Evolutionary conservation across 92 coral and sea anemone genomes (phyloP), one percentile per base, ranked within the genome.

Genomic region (Blastomussa wellsi): DNA sequence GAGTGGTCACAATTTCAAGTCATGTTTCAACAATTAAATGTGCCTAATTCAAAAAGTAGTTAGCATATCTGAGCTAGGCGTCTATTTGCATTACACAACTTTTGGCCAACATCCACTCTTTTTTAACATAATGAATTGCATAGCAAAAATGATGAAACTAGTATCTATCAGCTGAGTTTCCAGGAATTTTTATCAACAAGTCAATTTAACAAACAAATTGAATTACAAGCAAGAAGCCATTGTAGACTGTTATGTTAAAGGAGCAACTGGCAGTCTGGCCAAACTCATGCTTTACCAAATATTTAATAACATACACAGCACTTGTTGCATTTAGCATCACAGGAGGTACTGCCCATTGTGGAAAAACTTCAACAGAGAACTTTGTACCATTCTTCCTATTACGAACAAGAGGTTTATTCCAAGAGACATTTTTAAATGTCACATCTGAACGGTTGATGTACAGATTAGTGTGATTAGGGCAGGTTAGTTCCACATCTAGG

Each of bases 291-390:
- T 9, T 33, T 12, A 53, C 68, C 11, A 76, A 12, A 68, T 85
- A 85, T 7, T 59, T 85, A 38, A 85, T 70, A 19, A 77, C 71
- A 53, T 84, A 62, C 29, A 29, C 31, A 1, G 36, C n/a, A 24
- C 17, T 20, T 64, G 29, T 19, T 57, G n/a, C 17, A 3, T 10
- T 10, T 12, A 77, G 9, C 41, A 22, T n/a, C 49, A 66, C 77
- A 31, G 88, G 88, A 8, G 88, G 88, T 2, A 20, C 36, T 17
- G 88, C 83, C 88, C 88, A 85, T 2, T 33, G 19, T 47, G 88
- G 88, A 49, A 4, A 13, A 51, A 85, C 83, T 31, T 76, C 10
- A 37, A 85, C 10, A n/a, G 39, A 6, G 24, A 77, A 33, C 49
- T 49, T 19, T 66, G 88, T 77, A 48, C 32, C 83, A 28, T 77